These are phyloP conservation scores for Crocidura indochinensis DNA, from an alignment of 2,797 vertebrate genomes.

Conservation along the genomic window DNA sequence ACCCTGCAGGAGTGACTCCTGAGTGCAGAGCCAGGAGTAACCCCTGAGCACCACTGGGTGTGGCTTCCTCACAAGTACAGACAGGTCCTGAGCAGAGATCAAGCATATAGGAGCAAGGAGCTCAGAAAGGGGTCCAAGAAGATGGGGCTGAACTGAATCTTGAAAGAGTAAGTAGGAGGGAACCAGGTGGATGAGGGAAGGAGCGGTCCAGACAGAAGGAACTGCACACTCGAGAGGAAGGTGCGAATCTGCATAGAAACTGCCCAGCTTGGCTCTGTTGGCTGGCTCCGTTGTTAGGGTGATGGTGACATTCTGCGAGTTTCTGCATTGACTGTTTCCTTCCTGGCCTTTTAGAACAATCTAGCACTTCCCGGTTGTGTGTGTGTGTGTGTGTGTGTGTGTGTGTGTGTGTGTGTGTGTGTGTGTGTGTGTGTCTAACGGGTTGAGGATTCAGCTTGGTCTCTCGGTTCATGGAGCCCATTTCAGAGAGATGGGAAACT, in stretches of 20 bases:
- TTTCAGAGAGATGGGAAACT: slow-evolving; percentile 42
- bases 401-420: too few species aligned
- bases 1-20: too few species aligned
- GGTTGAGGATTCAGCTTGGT: not conserved
- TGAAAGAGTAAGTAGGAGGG: slow-evolving; percentile 39
- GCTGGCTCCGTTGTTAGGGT: slow-evolving; percentile 13
- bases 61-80: too few species aligned
- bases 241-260: slow-evolving; percentile 65
- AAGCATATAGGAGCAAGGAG: not conserved
- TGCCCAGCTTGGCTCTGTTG: not conserved
- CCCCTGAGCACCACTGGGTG: too few species aligned
- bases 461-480: slow-evolving; percentile 6
- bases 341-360: not conserved
- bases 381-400: too few species aligned
- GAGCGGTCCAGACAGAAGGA: slow-evolving; percentile 43
- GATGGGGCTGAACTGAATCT: slow-evolving; percentile 22
- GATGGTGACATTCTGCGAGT: slow-evolving; percentile 44
- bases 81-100: not conserved
- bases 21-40: too few species aligned
- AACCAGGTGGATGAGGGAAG: slow-evolving; percentile 39
- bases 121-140: not conserved
- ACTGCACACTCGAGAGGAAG: slow-evolving; percentile 39
- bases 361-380: too few species aligned
- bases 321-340: slow-evolving; percentile 44
- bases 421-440: not conserved